Evolutionary conservation across 1,140 invertebrate species (phyloP), one percentile per base, ranked within the genome.

Genomic region (Chionoecetes opilio): DNA sequence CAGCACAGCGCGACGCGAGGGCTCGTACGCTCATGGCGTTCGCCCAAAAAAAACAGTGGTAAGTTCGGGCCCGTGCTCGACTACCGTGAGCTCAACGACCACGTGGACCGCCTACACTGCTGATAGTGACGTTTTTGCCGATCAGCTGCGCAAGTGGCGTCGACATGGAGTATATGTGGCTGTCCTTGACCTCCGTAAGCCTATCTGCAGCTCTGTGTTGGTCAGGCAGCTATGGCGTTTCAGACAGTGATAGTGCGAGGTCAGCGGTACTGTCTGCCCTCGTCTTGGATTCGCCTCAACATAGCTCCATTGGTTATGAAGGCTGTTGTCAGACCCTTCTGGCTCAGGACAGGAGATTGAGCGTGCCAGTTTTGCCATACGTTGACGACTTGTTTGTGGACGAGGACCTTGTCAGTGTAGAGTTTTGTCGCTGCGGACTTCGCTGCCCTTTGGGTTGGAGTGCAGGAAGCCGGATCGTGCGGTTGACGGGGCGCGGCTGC

Each of bases 291-390:
- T 35, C n/a, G n/a, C n/a, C n/a, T n/a, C n/a, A n/a, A n/a, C n/a
- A n/a, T n/a, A n/a, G n/a, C n/a, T n/a, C n/a, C n/a, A n/a, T n/a
- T n/a, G n/a, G n/a, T n/a, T n/a, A n/a, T n/a, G n/a, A n/a, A n/a
- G n/a, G n/a, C n/a, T n/a, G n/a, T n/a, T n/a, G n/a, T n/a, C n/a
- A n/a, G n/a, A n/a, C n/a, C n/a, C n/a, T n/a, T n/a, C 34, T 90
- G 88, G 88, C 88, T 41, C 88, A 90, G 88, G 88, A 90, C 88
- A 6, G 34, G 88, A 90, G 26, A 84, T 31, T 26, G 38, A 90
- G 88, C 88, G 88, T 8, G 88, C n/a, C n/a, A 8, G 88, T 90
- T n/a, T 26, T 41, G 38, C 88, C 88, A 29, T 26, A 90, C 88
- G 34, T 90, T n/a, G 88, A 90, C 26, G 88, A 90, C 34, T n/a